phyloP scores from a whole-genome alignment of 2,888 invertebrate species.

The Cephus rjabovi region DNA sequence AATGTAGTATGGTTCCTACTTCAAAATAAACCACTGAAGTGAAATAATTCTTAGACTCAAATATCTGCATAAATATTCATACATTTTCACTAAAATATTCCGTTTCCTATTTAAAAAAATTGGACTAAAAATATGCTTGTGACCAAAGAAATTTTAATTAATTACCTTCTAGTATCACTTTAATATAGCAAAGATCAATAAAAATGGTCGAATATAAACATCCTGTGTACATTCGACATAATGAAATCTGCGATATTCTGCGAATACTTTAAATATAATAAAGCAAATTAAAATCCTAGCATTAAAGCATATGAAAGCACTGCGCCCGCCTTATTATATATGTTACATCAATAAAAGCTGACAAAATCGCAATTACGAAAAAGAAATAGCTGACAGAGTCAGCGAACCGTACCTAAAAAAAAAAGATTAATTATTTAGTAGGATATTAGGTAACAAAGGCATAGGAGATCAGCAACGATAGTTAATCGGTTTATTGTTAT shows the following conservation, averaged over 20 bases:
- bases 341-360: background rate
- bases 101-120: background rate
- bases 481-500: constrained; percentile 32
- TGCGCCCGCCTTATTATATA: background rate
- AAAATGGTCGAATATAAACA: background rate
- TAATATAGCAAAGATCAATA: background rate
- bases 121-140: background rate
- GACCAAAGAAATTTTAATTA: background rate
- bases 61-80: background rate
- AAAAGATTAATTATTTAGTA: constrained; percentile 1
- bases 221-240: background rate
- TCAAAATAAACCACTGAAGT: background rate
- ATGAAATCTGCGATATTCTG: background rate
- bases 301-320: background rate
- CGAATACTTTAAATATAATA: background rate
- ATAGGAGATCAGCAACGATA: background rate
- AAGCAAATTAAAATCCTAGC: background rate
- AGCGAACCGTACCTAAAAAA: constrained; percentile 4
- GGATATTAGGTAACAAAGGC: constrained; percentile 4
- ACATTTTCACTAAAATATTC: background rate
- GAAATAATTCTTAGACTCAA: background rate
- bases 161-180: background rate
- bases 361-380: background rate
- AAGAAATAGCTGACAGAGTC: constrained; percentile 10
- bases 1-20: background rate